Evolutionary conservation across 1,140 invertebrate species (phyloP).

Genomic region (Druon quercuslanigerum): DNA sequence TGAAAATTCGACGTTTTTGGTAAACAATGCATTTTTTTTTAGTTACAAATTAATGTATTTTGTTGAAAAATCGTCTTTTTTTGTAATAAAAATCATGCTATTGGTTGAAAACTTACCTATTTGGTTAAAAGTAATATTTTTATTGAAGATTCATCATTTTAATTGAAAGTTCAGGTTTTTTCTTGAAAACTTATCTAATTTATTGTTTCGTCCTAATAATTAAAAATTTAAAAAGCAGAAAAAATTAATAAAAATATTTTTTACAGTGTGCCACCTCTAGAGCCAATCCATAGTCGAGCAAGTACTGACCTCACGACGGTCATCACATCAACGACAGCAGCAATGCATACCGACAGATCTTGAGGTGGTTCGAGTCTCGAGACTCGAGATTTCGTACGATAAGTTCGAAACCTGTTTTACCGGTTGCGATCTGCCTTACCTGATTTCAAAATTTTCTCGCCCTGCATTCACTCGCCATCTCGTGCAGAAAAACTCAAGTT

Average conservation of each 20-base stretch:
- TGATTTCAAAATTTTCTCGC: constrained; percentile 15
- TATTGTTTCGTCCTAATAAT: no score
- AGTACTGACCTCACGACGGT: constrained; percentile 63
- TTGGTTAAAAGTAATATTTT: no score
- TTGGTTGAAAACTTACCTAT: no score
- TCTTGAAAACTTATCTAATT: no score
- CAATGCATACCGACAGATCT: constrained; percentile 61
- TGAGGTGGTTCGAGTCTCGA: constrained; percentile 44
- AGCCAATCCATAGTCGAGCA: constrained; percentile 68
- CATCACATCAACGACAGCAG: constrained; percentile 66
- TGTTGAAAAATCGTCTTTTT: no score
- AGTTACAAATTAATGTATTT: no score
- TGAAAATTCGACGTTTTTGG: no score
- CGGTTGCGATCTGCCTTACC: constrained; percentile 51
- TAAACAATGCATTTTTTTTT: no score
- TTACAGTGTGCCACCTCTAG: constrained; percentile 72
- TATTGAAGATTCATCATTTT: no score
- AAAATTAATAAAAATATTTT: constrained; percentile 35
- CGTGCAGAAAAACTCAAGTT: no score
- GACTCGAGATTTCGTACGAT: constrained; percentile 7
- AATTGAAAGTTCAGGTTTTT: no score
- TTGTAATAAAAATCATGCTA: no score
- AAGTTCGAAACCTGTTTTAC: constrained; percentile 33
- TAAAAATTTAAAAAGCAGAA: not conserved
- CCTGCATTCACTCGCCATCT: not conserved